A percentile compares a stretch with the other conserved stretches of the same genome.
phyloP scores from a whole-genome alignment of 2,888 invertebrate genomes.

The Cataglyphis livida region DNA sequence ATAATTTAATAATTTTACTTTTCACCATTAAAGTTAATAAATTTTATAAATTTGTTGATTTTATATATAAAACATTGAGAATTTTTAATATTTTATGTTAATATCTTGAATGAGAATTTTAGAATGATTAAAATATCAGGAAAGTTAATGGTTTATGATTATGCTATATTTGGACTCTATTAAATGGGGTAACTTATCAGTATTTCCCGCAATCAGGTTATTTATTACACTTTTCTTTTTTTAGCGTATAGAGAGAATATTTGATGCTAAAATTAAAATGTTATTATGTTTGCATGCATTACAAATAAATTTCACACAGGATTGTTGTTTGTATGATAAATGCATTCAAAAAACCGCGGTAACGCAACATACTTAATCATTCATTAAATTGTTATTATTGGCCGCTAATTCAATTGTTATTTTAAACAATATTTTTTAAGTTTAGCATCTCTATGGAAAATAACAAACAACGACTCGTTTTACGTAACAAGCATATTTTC shows the following conservation, averaged over 20 bases:
- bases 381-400: constrained; percentile 30
- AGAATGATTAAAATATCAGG: background rate
- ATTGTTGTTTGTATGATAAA: constrained; percentile 2
- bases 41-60: background rate
- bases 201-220: background rate
- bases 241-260: constrained; percentile 27
- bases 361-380: constrained; percentile 31
- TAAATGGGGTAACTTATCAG: background rate
- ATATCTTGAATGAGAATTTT: background rate
- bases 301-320: constrained; percentile 23
- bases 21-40: background rate
- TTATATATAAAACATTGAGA: background rate
- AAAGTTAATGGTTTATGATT: background rate
- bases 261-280: constrained; percentile 34
- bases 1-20: background rate
- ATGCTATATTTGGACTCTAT: background rate
- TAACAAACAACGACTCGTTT: background rate
- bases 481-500: background rate
- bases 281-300: constrained; percentile 8
- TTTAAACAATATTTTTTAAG: constrained; percentile 32
- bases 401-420: constrained; percentile 31
- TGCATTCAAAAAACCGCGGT: background rate
- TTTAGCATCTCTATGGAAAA: constrained; percentile 4
- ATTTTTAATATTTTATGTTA: background rate
- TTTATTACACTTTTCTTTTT: background rate